Evolutionary conservation across 1,140 invertebrate species (phyloP).

Genomic region (Saccostrea glomerata): DNA sequence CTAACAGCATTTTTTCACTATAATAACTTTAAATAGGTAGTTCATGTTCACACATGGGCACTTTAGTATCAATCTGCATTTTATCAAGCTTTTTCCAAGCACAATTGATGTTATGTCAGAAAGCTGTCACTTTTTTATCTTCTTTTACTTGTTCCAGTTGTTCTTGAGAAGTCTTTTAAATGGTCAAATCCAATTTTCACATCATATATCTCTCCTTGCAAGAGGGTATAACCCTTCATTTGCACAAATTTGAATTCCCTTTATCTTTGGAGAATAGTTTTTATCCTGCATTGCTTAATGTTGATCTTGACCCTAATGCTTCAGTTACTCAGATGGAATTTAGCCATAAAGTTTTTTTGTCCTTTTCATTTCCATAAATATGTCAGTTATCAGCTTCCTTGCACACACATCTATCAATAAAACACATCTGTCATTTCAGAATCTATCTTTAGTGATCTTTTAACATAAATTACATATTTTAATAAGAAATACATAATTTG

Average conservation of each 20-base stretch:
- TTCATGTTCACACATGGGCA: no score
- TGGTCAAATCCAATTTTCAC: no score
- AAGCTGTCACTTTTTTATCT: no score
- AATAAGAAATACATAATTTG: conserved; percentile 22
- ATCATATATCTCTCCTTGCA: no score
- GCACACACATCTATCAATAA: conserved; percentile 17
- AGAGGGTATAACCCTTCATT: no score
- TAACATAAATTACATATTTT: conserved; percentile 34
- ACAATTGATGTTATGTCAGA: no score
- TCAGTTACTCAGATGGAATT: neutral
- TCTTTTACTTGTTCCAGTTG: no score
- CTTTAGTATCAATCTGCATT: no score
- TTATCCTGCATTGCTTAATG: neutral
- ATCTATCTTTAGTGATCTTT: conserved; percentile 31
- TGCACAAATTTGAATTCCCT: neutral
- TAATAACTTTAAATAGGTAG: no score
- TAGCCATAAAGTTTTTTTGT: neutral
- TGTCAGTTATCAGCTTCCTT: conserved; percentile 5
- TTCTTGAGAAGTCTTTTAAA: no score
- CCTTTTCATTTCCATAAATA: conserved; percentile 27
- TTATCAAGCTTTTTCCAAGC: no score
- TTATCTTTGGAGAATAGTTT: neutral
- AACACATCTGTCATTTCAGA: neutral
- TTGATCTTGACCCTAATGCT: neutral
- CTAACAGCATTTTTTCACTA: no score